Base-by-base conservation (phyloP, 2,888 invertebrate genomes). In the Rhagophthalmus giganteus region DNA sequence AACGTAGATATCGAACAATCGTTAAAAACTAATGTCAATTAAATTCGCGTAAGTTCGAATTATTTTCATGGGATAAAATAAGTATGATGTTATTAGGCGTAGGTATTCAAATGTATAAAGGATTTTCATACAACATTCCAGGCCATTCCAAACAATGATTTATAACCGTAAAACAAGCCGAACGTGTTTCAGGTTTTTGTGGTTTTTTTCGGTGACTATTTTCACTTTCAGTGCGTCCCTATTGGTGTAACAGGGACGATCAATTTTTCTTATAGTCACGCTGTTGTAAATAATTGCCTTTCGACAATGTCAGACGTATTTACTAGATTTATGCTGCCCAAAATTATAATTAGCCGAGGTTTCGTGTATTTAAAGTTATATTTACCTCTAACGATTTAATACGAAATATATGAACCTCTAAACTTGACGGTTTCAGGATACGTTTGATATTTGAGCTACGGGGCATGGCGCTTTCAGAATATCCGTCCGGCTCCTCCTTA, bases 391-490 rank as follows among this genome's bases (percentile, higher is more conserved):
- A 10, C 12, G 12, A 30, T 30, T 30, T 32, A 32, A 38, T 46
- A 38, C 16, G 37, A 46, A 46, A 46, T 37, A 46, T 31, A 32
- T 28, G 38, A 15, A 46, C 37, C 45, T 35, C 46, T 37, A 49
- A 49, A 49, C 30, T 49, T 28, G 34, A 49, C 31, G 35, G 44
- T 35, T 47, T 14, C 30, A 34, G 24, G 30, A 45, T 39, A 35
- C 32, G 32, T 51, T 44, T 44, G 38, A 44, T 51, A 38, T 51
- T 51, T 45, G 44, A 32, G 38, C 44, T 33, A 25, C 13, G 26
- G 39, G 15, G 38, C 25, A 13, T 38, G 37, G 35, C 27, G 39
- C 39, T 45, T 42, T 32, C 38, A 33, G 25, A 37, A 45, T 30
- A 35, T 45, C 34, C 34, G 42, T 50, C 39, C 39, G 15, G 33